These are phyloP conservation scores for Eristalis intricaria DNA, from an alignment of 2,888 invertebrate species.

Conservation along the genomic window DNA sequence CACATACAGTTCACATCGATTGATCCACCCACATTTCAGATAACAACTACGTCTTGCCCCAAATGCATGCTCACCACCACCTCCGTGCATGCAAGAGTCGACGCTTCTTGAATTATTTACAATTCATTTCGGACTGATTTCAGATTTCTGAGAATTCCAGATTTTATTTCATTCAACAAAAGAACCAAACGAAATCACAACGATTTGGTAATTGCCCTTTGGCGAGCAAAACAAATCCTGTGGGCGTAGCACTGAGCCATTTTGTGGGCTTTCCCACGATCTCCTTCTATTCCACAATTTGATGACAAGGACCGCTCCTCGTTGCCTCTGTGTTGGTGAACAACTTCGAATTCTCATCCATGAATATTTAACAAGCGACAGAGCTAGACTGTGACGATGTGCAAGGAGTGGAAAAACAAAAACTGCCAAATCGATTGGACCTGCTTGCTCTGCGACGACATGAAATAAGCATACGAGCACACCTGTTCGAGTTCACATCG, in stretches of 20 bases:
- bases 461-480: background rate
- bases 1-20: too few species aligned
- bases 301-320: background rate
- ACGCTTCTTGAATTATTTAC: background rate
- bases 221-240: slow-evolving; percentile 3
- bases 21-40: too few species aligned
- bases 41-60: too few species aligned
- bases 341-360: background rate
- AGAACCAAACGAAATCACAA: background rate
- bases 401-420: background rate
- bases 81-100: background rate
- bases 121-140: background rate
- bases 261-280: slow-evolving; percentile 5
- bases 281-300: background rate
- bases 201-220: background rate
- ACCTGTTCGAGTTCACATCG: background rate
- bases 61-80: too few species aligned
- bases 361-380: background rate
- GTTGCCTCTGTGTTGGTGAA: background rate
- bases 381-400: background rate
- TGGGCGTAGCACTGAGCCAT: background rate
- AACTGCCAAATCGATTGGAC: background rate
- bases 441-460: background rate
- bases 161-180: background rate
- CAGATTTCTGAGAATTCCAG: background rate